These are phyloP conservation scores for Eledona agricola DNA, from an alignment of 2,888 invertebrate species.

Conservation along the genomic window DNA sequence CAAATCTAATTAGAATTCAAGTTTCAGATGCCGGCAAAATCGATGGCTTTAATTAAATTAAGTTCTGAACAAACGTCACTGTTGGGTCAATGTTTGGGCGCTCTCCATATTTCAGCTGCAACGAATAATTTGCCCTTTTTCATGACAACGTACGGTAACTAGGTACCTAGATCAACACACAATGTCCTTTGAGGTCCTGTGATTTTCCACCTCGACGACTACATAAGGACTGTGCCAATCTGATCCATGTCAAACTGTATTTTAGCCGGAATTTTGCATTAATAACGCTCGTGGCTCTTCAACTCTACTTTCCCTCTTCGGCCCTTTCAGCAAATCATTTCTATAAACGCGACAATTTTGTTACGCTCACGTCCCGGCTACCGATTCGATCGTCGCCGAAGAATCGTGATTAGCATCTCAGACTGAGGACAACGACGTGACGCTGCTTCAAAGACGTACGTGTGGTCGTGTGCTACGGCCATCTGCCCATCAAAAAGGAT, in stretches of 20 bases:
- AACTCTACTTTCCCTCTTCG: no score
- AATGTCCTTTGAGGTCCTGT: constrained; percentile 39
- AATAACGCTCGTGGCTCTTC: constrained; percentile 4
- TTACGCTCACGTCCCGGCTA: constrained; percentile 24
- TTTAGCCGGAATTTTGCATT: constrained; percentile 14
- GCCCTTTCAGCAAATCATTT: no score
- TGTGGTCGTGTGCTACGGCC: constrained; percentile 28
- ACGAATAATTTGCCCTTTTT: constrained; percentile 29
- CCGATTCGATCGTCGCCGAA: constrained; percentile 20
- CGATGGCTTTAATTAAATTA: no score
- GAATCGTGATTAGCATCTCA: constrained; percentile 23
- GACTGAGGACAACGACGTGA: constrained; percentile 25
- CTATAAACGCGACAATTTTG: constrained; percentile 16
- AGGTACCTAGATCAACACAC: constrained; percentile 41
- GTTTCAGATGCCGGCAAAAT: no score
- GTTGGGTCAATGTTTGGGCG: no score
- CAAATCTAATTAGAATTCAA: no score
- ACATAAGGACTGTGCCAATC: constrained; percentile 32
- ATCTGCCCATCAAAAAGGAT: constrained; percentile 29
- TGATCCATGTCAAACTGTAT: constrained; percentile 28
- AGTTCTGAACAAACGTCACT: no score
- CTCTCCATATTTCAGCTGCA: no score
- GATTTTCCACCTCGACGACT: constrained; percentile 42
- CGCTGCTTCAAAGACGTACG: constrained; percentile 25
- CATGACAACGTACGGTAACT: constrained; percentile 40